A percentile compares a stretch with the other conserved stretches of the same genome.
Evolutionary conservation across 1,140 invertebrate species (phyloP).

Genomic region (Whitmania pigra): DNA sequence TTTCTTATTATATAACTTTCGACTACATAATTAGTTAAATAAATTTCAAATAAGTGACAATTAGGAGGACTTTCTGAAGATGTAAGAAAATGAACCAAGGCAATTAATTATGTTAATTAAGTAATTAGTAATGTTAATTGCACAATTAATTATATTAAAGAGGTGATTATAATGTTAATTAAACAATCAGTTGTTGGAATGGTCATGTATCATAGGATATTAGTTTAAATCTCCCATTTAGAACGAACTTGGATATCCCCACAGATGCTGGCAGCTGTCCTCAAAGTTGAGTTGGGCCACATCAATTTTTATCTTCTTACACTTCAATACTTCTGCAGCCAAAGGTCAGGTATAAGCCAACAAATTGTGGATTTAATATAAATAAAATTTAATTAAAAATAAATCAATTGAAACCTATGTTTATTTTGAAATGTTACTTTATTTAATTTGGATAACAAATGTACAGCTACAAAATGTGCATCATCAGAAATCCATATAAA

Average conservation of each 20-base stretch:
- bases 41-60: not conserved
- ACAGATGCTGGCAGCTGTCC: not conserved
- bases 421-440: no score
- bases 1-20: no score
- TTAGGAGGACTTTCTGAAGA: not conserved
- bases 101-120: not conserved
- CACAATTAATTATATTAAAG: not conserved
- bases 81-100: not conserved
- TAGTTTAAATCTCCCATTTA: not conserved
- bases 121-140: no score
- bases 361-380: no score
- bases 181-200: not conserved
- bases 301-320: no score
- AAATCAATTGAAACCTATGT: no score
- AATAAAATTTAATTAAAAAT: no score
- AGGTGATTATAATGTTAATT: no score
- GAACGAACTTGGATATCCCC: slow-evolving; percentile 3
- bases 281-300: not conserved
- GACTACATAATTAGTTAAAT: not conserved
- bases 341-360: no score
- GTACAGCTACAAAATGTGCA: slow-evolving; percentile 6
- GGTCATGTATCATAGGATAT: not conserved
- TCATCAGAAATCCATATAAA: slow-evolving; percentile 27
- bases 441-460: no score
- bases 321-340: no score